These are phyloP conservation scores for Molanna angustata DNA, from an alignment of 2,888 invertebrate species.

Conservation along the genomic window DNA sequence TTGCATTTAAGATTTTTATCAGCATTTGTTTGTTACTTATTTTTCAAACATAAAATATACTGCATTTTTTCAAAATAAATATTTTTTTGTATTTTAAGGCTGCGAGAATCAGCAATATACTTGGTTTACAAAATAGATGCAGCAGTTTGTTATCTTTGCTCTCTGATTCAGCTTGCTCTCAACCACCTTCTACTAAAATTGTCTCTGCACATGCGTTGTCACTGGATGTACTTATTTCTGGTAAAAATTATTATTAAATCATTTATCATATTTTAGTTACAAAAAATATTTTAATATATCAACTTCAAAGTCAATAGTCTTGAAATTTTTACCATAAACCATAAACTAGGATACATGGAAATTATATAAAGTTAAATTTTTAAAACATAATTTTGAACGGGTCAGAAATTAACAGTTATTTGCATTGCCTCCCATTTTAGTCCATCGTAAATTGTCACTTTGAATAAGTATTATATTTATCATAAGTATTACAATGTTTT, in stretches of 20 bases:
- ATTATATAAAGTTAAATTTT: slow-evolving; percentile 1
- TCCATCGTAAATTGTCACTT: too few relatives aligned
- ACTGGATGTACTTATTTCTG: slow-evolving; percentile 84
- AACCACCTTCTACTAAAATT: slow-evolving; percentile 71
- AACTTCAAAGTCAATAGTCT: too few relatives aligned
- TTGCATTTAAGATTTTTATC: too few relatives aligned
- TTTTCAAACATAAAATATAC: background rate
- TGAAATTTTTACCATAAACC: too few relatives aligned
- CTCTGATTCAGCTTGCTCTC: slow-evolving; percentile 86
- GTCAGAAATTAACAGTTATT: too few relatives aligned
- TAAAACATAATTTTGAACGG: background rate
- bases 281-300: too few relatives aligned
- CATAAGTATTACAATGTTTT: too few relatives aligned
- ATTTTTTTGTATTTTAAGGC: slow-evolving; percentile 51
- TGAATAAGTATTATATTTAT: too few relatives aligned
- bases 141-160: slow-evolving; percentile 85
- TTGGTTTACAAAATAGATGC: slow-evolving; percentile 86
- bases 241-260: slow-evolving; percentile 41
- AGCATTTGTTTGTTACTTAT: background rate
- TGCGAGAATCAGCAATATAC: slow-evolving; percentile 82
- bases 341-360: too few relatives aligned
- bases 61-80: background rate
- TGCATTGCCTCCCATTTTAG: too few relatives aligned
- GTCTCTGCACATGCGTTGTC: slow-evolving; percentile 88
- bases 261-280: too few relatives aligned